These are phyloP conservation scores for Bergia puertoricense DNA, from an alignment of 92 coral and sea anemone species.

Conservation along the genomic window DNA sequence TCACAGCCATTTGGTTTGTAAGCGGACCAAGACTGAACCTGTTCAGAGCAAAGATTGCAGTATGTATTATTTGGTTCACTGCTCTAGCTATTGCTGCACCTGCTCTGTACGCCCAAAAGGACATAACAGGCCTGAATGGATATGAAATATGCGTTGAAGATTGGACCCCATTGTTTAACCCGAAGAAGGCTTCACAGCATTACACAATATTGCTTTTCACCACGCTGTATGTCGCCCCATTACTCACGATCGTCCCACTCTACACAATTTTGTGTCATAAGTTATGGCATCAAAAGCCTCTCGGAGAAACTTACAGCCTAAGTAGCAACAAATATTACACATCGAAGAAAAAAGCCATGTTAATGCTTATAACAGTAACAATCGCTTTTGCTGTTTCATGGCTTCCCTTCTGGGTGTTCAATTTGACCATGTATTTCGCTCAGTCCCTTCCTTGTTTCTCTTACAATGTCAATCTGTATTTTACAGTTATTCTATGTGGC, in stretches of 20 bases:
- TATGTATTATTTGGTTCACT: slow-evolving; percentile 56
- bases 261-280: slow-evolving; percentile 61
- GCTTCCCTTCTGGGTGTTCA: slow-evolving; percentile 57
- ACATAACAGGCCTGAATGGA: slow-evolving; percentile 30
- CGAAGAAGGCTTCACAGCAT: slow-evolving; percentile 44
- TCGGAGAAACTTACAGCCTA: slow-evolving; percentile 54
- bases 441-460: not conserved
- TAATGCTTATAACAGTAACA: slow-evolving; percentile 77
- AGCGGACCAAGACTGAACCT: slow-evolving; percentile 67
- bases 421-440: slow-evolving; percentile 3
- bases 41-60: slow-evolving; percentile 62
- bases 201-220: slow-evolving; percentile 71
- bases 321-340: slow-evolving; percentile 53
- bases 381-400: slow-evolving; percentile 79
- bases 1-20: slow-evolving; percentile 66
- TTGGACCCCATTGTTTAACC: slow-evolving; percentile 65
- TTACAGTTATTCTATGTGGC: not conserved
- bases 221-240: slow-evolving; percentile 65
- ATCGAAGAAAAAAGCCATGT: slow-evolving; percentile 66
- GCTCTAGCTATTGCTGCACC: slow-evolving; percentile 66
- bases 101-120: slow-evolving; percentile 53
- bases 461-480: not conserved
- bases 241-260: slow-evolving; percentile 53
- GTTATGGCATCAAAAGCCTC: slow-evolving; percentile 73
- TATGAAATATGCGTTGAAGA: slow-evolving; percentile 60